Conservation (phyloP, 2,797 vertebrate species). For the Salmo trutta region DNA sequence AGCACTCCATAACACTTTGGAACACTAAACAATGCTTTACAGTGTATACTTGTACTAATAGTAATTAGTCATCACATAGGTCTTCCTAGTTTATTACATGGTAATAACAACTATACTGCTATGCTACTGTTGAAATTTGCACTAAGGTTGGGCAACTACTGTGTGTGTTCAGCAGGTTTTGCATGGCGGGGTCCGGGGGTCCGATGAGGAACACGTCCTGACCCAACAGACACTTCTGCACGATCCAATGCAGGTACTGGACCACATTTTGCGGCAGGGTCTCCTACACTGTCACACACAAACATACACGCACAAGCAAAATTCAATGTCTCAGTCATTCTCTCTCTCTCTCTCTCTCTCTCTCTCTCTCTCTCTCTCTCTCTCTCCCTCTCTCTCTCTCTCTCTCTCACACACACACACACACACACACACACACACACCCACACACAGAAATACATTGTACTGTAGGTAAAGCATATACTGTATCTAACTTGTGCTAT, state of each 20-base stretch:
- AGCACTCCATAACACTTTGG: too few relatives aligned
- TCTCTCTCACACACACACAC: not conserved
- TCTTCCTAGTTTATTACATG: not conserved
- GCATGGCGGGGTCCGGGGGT: slow-evolving; percentile 96
- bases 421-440: not conserved
- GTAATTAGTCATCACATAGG: not conserved
- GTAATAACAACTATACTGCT: not conserved
- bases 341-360: not conserved
- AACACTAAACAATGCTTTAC: not conserved
- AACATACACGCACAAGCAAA: not conserved
- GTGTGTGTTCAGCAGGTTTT: slow-evolving; percentile 85
- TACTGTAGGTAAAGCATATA: not conserved
- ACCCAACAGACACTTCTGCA: slow-evolving; percentile 97
- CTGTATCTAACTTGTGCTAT: slow-evolving; percentile 42
- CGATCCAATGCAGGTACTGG: slow-evolving; percentile 96
- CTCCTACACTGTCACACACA: slow-evolving; percentile 76
- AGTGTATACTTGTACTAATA: not conserved
- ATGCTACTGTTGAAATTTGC: not conserved
- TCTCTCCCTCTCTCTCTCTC: too few relatives aligned
- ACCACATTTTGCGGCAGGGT: slow-evolving; percentile 82
- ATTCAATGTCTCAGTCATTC: not conserved
- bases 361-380: too few relatives aligned
- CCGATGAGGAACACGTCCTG: slow-evolving; percentile 97
- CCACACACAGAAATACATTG: not conserved
- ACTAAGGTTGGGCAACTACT: not conserved